Evolutionary conservation across 2,888 invertebrate genomes (phyloP).

Genomic region (Julus scanicus): DNA sequence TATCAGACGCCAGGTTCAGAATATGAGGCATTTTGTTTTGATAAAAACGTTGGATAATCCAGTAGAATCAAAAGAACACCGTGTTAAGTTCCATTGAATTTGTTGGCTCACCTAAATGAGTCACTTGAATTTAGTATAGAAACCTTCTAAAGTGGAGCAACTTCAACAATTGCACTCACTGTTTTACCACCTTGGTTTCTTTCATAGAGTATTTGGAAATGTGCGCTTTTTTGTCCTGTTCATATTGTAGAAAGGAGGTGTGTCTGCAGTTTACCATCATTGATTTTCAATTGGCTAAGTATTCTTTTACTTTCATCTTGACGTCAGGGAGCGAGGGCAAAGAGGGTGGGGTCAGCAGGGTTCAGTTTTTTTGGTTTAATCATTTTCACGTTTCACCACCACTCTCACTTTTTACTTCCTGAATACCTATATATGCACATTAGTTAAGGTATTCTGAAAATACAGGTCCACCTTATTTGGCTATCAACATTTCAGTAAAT

Average conservation of each 20-base stretch:
- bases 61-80: background rate
- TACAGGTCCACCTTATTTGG: background rate
- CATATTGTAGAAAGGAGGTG: slow-evolving; percentile 30
- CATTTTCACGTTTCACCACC: slow-evolving; percentile 39
- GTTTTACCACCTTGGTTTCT: slow-evolving; percentile 3
- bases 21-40: slow-evolving; percentile 19
- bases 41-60: slow-evolving; percentile 14
- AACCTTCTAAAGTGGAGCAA: slow-evolving; percentile 17
- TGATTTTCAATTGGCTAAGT: slow-evolving; percentile 9
- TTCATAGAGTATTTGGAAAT: background rate
- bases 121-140: background rate
- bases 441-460: background rate
- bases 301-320: slow-evolving; percentile 17
- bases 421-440: slow-evolving; percentile 11
- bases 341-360: slow-evolving; percentile 35
- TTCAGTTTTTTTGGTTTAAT: slow-evolving; percentile 42
- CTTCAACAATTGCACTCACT: slow-evolving; percentile 36
- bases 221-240: slow-evolving; percentile 10
- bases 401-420: slow-evolving; percentile 35
- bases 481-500: background rate
- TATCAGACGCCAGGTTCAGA: background rate
- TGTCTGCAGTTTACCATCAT: slow-evolving; percentile 7
- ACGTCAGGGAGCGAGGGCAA: slow-evolving; percentile 31
- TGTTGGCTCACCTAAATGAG: background rate
- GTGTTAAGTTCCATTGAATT: slow-evolving; percentile 1